Base-by-base conservation (phyloP, 2,888 invertebrate species). In the Sphaeridia pumilis region DNA sequence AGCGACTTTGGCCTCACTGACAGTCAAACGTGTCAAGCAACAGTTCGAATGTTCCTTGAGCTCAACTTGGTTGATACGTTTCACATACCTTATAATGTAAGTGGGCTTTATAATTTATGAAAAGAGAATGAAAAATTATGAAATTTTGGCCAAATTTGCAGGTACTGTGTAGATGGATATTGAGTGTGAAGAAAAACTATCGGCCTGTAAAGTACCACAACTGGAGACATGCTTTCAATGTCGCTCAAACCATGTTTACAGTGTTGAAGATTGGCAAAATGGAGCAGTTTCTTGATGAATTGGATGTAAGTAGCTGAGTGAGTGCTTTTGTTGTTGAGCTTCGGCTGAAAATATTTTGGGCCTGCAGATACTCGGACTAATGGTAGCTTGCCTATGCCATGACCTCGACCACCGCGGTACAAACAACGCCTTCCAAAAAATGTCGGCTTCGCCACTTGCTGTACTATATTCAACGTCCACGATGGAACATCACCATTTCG, bases 401-500 rank as follows among this genome's bases (percentile, higher is more conserved):
- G 94, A 94, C 69, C 72, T 56, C 2, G 94, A 95, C 70, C 94
- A 94, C 69, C 77, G 94, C 67, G 94, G 94, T 24, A 94, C 94
- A 0, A 94, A 94, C 71, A 95, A 95, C 70, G 90, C 93, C 7
- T 94, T 93, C 68, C 94, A 94, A 44, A 57, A 61, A 70, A 81
- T 52, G 75, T 88, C 88, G 0, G 89, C 89, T 63, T 87, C 87
- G n/a, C 89, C 88, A 0, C 69, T 89, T 49, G 88, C 88, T 2
- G 87, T 90, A 66, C 73, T 94, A 38, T 94, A 94, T 67, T 84
- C 89, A 0, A 94, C 94, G 0, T 92, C 90, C 54, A 93, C 92
- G 0, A 90, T 94, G 92, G 93, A 94, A 66, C 93, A 94, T 69
- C 94, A 94, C 70, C 94, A 94, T 69, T 94, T 94, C 68, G 93